phyloP scores from a whole-genome alignment of 1,140 invertebrate genomes.

The Drosophila mayri region DNA sequence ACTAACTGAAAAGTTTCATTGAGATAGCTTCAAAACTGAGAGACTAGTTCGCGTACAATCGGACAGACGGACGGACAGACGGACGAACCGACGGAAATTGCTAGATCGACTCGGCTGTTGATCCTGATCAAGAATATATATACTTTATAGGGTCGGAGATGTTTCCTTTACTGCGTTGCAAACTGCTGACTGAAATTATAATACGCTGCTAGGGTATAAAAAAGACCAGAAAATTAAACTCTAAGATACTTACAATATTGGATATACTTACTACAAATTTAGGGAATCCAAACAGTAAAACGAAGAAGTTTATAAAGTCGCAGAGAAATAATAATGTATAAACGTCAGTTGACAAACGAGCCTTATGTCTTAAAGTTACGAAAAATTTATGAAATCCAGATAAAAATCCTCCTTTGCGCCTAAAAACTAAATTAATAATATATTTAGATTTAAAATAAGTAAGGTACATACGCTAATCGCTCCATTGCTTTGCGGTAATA shows the following conservation, averaged over 20 bases:
- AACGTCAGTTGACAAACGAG: slow-evolving; percentile 95
- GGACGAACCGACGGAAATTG: no score
- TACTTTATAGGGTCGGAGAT: no score
- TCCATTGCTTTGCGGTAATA: slow-evolving; percentile 87
- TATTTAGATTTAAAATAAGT: not conserved
- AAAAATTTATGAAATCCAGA: slow-evolving; percentile 87
- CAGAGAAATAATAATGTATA: slow-evolving; percentile 99
- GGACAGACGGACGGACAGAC: no score
- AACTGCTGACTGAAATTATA: no score
- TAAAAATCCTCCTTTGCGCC: slow-evolving; percentile 49
- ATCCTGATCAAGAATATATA: no score
- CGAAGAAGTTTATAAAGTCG: slow-evolving; percentile 98
- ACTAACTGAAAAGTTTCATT: no score
- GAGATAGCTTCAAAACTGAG: no score
- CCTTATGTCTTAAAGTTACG: slow-evolving; percentile 88
- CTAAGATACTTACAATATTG: not conserved
- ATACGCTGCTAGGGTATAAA: no score
- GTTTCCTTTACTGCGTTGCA: no score
- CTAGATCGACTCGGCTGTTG: no score
- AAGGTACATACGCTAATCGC: slow-evolving; percentile 70
- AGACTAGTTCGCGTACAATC: no score
- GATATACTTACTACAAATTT: slow-evolving; percentile 93
- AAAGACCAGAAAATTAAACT: no score
- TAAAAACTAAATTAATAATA: slow-evolving; percentile 13
- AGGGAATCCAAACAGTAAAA: slow-evolving; percentile 96